Base-by-base conservation (phyloP, 2,888 invertebrate species). In the Myathropa florea region DNA sequence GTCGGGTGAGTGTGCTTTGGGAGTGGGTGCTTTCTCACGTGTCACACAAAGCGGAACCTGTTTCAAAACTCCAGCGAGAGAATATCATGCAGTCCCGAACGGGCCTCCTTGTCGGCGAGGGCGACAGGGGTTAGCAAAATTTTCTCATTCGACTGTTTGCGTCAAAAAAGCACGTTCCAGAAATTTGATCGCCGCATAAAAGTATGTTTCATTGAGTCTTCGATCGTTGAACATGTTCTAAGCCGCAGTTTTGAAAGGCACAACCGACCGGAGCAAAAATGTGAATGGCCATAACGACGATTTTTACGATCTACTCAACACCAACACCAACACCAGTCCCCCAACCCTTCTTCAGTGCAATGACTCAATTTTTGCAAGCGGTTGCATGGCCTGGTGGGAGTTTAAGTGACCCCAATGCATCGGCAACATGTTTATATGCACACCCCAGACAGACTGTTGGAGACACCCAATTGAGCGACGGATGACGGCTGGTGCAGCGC, bases 151-250 rank as follows among this genome's bases (percentile, higher is more conserved):
- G 68, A 64, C 53, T 70, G 53, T 68, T 59, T 64, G 59, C 81
- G 59, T 72, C 26, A 12, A 85, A 64, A 80, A 81, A 63, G 63
- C 85, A 85, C 85, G 85, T 85, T 73, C 64, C 53, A 28, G 28
- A 57, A 81, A 85, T 85, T 85, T 76, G 81, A 65, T 81, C 76
- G 67, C 24, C 53, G 30, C 77, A 72, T 81, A 77, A 85, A 84
- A 85, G 71, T 77, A 70, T 81, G 77, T 81, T 85, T 63, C 72
- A 85, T 77, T 85, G 84, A 81, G 77, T 77, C 81, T 81, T 77
- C 63, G 68, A 59, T 55, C 14, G 65, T 53, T 61, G 77, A 36
- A 61, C 33, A 59, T 78, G 63, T 59, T 57, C 65, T 28, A 55
- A 60, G 77, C 39, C 61, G 4, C 65, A 39, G 64, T 9, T 23